Conservation (phyloP, 2,797 vertebrate genomes). For the Megalops cyprinoides region DNA sequence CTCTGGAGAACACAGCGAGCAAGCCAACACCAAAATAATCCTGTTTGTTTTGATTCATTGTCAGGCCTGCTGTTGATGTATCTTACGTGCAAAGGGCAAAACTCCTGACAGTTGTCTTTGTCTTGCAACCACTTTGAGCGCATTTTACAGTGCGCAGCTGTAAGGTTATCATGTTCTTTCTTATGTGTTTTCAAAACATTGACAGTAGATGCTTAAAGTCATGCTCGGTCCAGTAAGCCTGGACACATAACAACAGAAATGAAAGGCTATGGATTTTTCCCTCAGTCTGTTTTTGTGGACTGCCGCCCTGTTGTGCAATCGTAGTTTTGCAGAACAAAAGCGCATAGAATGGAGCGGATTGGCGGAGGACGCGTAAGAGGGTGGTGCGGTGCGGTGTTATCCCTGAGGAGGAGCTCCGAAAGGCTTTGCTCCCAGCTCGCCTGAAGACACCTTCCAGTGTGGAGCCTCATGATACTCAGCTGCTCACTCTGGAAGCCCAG, state of each 20-base stretch:
- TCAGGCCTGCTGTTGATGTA: background rate
- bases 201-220: no score
- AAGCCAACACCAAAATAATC: background rate
- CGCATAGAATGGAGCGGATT: background rate
- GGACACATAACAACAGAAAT: no score
- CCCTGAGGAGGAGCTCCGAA: background rate
- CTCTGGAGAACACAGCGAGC: no score
- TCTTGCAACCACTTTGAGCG: background rate
- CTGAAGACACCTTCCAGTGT: slow-evolving; percentile 39
- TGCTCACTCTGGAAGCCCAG: slow-evolving; percentile 42
- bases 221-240: no score
- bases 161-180: background rate
- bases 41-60: background rate
- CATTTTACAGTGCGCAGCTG: background rate
- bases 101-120: background rate
- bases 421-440: slow-evolving; percentile 11
- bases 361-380: background rate
- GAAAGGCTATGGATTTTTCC: no score
- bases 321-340: no score
- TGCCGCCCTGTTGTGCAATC: no score
- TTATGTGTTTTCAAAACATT: background rate
- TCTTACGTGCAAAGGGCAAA: background rate
- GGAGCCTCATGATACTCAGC: slow-evolving; percentile 43
- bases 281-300: no score
- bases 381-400: background rate